Evolutionary conservation across 2,888 invertebrate species (phyloP).

Genomic region (Coremacera marginata): DNA sequence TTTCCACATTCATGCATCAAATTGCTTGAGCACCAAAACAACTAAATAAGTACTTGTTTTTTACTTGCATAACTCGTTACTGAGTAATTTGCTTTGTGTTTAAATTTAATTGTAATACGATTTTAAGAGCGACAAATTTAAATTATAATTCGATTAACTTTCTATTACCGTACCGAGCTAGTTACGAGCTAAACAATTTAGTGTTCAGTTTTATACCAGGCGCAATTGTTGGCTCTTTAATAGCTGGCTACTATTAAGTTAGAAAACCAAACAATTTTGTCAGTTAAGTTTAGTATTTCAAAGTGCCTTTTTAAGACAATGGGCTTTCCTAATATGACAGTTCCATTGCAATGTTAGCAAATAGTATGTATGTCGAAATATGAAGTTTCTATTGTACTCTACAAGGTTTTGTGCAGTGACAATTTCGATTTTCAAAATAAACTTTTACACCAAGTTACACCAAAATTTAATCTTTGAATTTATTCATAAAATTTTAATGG

Average conservation of each 20-base stretch:
- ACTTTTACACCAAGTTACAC: neutral
- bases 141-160: conserved; percentile 22
- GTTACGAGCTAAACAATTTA: neutral
- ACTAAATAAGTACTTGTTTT: neutral
- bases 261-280: neutral
- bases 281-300: neutral
- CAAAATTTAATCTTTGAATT: too few relatives aligned
- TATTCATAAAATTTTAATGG: too few relatives aligned
- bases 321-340: neutral
- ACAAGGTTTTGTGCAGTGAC: neutral
- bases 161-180: conserved; percentile 6
- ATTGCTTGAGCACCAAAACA: neutral
- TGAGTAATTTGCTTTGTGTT: neutral
- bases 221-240: neutral
- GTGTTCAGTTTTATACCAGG: neutral
- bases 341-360: neutral
- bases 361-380: too few relatives aligned
- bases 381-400: neutral
- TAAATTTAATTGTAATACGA: neutral
- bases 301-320: neutral
- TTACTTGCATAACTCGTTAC: neutral
- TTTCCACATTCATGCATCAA: neutral
- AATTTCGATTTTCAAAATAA: neutral
- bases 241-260: neutral
- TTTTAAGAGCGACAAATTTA: neutral